Percentiles rank a stretch among this genome's conserved stretches.
These are phyloP conservation scores for Alcedo quadribrachys DNA, from an alignment of 2,797 vertebrate species.

Conservation along the genomic window DNA sequence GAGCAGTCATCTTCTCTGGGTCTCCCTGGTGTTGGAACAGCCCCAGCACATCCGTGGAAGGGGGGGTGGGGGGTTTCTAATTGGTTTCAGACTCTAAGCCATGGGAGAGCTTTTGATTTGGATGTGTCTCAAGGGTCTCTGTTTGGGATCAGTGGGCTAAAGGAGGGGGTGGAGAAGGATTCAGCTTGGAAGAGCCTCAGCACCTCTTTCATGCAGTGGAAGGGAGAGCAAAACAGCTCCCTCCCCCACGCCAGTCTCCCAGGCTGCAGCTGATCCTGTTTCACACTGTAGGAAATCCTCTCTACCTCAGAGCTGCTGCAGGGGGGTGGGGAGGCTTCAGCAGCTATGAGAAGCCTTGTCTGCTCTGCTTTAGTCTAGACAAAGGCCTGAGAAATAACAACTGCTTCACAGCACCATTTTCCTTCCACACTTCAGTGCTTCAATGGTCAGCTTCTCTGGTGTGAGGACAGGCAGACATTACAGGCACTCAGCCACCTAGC, in stretches of 20 bases:
- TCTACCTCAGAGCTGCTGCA: neutral
- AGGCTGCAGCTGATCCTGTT: constrained; percentile 23
- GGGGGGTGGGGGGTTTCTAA: neutral
- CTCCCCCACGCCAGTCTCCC: neutral
- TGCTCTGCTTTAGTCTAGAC: neutral
- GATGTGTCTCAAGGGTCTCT: neutral
- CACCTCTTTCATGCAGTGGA: neutral
- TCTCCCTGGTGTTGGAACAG: neutral
- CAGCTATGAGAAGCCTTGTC: neutral
- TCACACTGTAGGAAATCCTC: constrained; percentile 38
- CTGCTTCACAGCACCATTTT: neutral
- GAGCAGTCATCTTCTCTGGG: neutral
- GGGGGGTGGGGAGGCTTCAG: neutral
- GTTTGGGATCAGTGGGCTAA: neutral
- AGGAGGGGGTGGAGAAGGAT: constrained; percentile 1
- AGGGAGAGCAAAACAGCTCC: neutral
- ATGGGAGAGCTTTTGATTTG: constrained; percentile 32
- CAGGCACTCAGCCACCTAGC: neutral
- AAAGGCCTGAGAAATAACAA: neutral
- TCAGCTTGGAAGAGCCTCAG: constrained; percentile 2
- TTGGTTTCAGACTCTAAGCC: neutral
- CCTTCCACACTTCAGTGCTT: neutral
- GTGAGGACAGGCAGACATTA: neutral
- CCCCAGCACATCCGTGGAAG: neutral
- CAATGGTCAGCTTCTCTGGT: neutral